These are phyloP conservation scores for Rattus rattus DNA, from an alignment of 2,113 vertebrate species.

Conservation along the genomic window DNA sequence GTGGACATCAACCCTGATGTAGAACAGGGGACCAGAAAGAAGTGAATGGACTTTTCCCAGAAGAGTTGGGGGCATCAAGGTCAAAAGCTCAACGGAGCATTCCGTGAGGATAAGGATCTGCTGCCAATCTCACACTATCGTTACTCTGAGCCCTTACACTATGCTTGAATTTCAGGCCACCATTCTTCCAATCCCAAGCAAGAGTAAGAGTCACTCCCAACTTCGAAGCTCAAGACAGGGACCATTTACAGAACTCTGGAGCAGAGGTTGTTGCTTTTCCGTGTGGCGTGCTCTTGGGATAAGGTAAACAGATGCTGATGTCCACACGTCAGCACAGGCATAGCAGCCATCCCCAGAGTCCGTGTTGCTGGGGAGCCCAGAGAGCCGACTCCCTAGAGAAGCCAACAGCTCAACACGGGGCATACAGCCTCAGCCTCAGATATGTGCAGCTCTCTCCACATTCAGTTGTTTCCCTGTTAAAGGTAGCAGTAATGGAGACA, in stretches of 20 bases:
- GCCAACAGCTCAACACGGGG: background rate
- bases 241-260: constrained; percentile 10
- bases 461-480: background rate
- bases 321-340: background rate
- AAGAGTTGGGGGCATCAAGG: background rate
- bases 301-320: background rate
- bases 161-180: background rate
- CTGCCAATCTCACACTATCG: background rate
- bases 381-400: background rate
- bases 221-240: background rate
- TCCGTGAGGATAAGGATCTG: background rate
- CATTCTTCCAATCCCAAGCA: background rate
- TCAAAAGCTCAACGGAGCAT: background rate
- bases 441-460: background rate
- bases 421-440: background rate
- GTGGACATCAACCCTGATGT: background rate
- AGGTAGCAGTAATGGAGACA: background rate
- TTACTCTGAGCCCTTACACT: background rate
- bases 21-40: background rate
- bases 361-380: background rate
- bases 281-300: background rate
- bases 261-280: background rate
- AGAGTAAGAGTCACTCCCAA: background rate
- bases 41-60: background rate
- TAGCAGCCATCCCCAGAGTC: constrained; percentile 36